Evolutionary conservation across 2,888 invertebrate genomes (phyloP), one percentile per base, ranked within the genome.

Genomic region (Dermolepida albohirtum): DNA sequence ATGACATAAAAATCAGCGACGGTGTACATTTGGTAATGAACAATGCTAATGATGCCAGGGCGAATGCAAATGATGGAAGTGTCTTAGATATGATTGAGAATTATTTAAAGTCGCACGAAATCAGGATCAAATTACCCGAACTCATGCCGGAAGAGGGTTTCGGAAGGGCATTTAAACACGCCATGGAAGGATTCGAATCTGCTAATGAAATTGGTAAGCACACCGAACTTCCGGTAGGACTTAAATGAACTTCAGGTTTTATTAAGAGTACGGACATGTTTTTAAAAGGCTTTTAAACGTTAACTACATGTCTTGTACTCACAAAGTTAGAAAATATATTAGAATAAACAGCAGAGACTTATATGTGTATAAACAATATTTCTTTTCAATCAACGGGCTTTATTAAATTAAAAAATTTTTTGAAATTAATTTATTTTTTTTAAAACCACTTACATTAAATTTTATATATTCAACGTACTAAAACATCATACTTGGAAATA

Each of bases 61-160:
- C 80, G 80, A 86, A 50, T 74, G 77, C 72, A 69, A 88, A 85
- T 43, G 87, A 87, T 72, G 86, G 87, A 44, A 84, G 87, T 0
- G 78, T 87, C 0, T 72, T 91, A 64, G 89, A 86, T 6, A 83
- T 87, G 8, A 82, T 92, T 75, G 87, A 90, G 12, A 87, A 87
- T 75, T 92, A 92, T 74, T 81, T 93, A 1, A 87, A 89, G 77
- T 89, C 87, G 1, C 91, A 92, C 72, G 93, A 93, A 78, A 79
- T 93, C 12, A 87, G 90, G 76, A 89, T 93, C 68, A 90, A 88
- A 76, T 81, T 93, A 64, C 89, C 89, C 0, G 90, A 89, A 77
- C 80, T 93, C 71, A 85, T 93, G 69, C 90, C 91, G 7, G 87
- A 88, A 73, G 87, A 88, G 16, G 89, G 89, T 71, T 79, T 83